phyloP scores from a whole-genome alignment of 2,113 vertebrate genomes.

The Lamprologus sp. region DNA sequence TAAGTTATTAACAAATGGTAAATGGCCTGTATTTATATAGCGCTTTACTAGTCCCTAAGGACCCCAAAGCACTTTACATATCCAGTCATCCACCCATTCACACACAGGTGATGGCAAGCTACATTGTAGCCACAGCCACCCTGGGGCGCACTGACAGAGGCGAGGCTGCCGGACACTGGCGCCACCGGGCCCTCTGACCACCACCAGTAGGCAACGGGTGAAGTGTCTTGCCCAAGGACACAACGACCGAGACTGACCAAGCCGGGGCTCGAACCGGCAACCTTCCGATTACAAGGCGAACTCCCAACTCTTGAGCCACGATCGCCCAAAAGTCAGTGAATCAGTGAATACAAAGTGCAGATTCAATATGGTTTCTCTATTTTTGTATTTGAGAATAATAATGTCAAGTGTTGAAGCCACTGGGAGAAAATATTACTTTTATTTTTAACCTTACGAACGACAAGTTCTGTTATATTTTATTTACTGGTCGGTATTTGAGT shows the following conservation, averaged over 20 bases:
- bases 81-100: no score
- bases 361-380: not conserved
- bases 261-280: accelerated
- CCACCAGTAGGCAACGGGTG: no score
- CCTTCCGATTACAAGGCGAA: not conserved
- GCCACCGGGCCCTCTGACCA: no score
- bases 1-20: not conserved
- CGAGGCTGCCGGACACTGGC: no score
- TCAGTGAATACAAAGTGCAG: not conserved
- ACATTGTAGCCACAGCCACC: no score
- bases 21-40: no score
- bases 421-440: not conserved
- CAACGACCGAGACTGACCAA: no score
- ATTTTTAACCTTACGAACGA: not conserved
- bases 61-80: no score
- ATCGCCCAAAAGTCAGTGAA: not conserved
- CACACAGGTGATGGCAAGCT: no score
- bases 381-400: not conserved
- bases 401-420: not conserved
- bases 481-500: not conserved
- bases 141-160: no score
- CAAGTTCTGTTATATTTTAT: not conserved
- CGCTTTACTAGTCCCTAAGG: no score
- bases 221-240: no score
- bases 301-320: not conserved